These are phyloP conservation scores for Platichthys stellatus DNA, from an alignment of 2,113 vertebrate species.

Conservation along the genomic window DNA sequence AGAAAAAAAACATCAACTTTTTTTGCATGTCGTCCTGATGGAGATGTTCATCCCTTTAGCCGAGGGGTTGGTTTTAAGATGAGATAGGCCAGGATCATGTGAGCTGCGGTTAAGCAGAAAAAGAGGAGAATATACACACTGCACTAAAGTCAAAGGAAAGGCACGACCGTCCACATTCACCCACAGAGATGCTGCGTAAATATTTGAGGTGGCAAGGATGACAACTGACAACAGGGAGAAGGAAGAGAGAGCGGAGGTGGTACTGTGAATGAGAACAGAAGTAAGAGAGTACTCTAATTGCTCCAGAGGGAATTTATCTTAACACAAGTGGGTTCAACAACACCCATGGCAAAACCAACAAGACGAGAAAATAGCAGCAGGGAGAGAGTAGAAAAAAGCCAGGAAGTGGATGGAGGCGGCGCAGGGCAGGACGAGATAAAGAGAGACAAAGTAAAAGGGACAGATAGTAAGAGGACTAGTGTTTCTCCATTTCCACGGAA, in stretches of 20 bases:
- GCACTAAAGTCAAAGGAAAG: conserved; percentile 26
- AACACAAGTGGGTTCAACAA: conserved; percentile 27
- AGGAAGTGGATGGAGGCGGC: conserved; percentile 23
- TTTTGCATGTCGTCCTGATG: no score
- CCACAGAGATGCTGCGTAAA: conserved; percentile 2
- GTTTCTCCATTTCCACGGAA: conserved; percentile 60
- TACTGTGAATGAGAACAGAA: conserved; percentile 15
- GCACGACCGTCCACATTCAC: conserved; percentile 18
- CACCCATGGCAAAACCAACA: conserved; percentile 37
- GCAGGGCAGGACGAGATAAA: conserved; percentile 1
- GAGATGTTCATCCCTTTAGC: not conserved
- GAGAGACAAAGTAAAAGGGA: conserved; percentile 48
- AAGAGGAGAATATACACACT: not conserved
- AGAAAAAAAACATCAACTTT: no score
- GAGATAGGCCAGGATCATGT: not conserved
- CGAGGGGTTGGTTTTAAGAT: not conserved
- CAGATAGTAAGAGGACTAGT: conserved; percentile 45
- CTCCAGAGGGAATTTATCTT: conserved; percentile 56
- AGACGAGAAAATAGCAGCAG: conserved; percentile 13
- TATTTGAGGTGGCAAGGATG: not conserved
- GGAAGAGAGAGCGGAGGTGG: not conserved
- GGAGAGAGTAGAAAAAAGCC: not conserved
- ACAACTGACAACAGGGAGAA: conserved; percentile 6
- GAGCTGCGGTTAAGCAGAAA: conserved; percentile 2
- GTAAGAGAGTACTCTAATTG: conserved; percentile 48